Conservation (phyloP, 2,888 invertebrate species). For the Helicoverpa assulta region DNA sequence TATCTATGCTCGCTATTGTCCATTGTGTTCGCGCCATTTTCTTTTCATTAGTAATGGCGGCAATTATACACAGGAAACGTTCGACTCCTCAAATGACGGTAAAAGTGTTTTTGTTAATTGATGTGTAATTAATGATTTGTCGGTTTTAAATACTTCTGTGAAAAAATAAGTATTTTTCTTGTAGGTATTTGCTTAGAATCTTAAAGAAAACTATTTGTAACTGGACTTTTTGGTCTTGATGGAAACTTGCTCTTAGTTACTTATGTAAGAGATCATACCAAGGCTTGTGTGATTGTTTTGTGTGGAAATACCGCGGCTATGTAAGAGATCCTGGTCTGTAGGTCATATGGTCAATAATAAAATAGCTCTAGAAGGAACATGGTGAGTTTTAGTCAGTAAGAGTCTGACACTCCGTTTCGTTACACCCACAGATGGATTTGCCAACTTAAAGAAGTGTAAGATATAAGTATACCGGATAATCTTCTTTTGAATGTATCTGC, state of each 20-base stretch:
- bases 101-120: conserved; percentile 54
- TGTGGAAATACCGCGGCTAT: too few species aligned
- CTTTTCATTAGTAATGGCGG: conserved; percentile 53
- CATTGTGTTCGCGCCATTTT: conserved; percentile 67
- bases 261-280: too few species aligned
- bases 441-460: background rate
- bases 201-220: too few species aligned
- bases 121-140: conserved; percentile 36
- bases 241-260: background rate
- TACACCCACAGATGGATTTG: too few species aligned
- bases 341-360: too few species aligned
- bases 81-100: conserved; percentile 53
- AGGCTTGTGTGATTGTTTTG: too few species aligned
- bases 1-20: conserved; percentile 62
- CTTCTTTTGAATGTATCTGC: too few species aligned
- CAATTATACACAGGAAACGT: conserved; percentile 64
- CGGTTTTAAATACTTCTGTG: conserved; percentile 2
- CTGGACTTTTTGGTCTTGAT: background rate
- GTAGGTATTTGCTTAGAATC: background rate
- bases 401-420: too few species aligned
- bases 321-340: too few species aligned
- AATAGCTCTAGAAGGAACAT: too few species aligned
- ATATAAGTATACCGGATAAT: too few species aligned
- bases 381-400: too few species aligned
- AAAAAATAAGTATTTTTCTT: background rate